phyloP scores from a whole-genome alignment of 2,888 invertebrate species.

The Latrodectus hesperus region DNA sequence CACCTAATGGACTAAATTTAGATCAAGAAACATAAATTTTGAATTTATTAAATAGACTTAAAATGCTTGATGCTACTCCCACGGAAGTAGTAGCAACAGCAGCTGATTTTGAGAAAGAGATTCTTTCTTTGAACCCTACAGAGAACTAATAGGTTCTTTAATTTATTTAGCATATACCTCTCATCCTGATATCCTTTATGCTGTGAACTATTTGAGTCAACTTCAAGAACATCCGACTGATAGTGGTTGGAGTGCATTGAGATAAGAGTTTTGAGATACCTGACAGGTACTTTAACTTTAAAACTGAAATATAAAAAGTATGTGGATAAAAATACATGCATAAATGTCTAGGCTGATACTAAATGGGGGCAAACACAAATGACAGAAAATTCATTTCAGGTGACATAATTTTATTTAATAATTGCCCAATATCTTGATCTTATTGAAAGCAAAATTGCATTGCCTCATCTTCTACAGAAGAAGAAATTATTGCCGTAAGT shows the following conservation, averaged over 20 bases:
- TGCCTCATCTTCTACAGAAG: neutral
- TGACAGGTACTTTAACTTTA: no score
- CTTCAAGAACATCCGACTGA: neutral
- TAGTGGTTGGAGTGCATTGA: neutral
- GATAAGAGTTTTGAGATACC: neutral
- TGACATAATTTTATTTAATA: neutral
- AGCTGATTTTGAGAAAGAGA: neutral
- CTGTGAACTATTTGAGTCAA: no score
- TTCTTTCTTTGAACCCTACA: neutral
- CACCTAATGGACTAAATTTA: neutral
- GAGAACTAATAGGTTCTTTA: conserved; percentile 9
- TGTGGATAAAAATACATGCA: neutral
- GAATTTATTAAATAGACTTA: conserved; percentile 1
- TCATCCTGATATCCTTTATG: no score
- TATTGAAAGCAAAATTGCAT: neutral
- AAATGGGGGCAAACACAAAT: neutral
- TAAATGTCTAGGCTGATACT: neutral
- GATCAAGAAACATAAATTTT: conserved; percentile 10
- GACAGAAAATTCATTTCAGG: neutral
- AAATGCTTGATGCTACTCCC: neutral
- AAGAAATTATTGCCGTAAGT: neutral
- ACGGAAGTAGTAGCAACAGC: neutral
- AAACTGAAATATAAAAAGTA: no score
- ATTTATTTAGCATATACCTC: no score
- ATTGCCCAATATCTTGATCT: neutral